Conservation (phyloP, 1,140 invertebrate species). For the Drosophila pectinifera region DNA sequence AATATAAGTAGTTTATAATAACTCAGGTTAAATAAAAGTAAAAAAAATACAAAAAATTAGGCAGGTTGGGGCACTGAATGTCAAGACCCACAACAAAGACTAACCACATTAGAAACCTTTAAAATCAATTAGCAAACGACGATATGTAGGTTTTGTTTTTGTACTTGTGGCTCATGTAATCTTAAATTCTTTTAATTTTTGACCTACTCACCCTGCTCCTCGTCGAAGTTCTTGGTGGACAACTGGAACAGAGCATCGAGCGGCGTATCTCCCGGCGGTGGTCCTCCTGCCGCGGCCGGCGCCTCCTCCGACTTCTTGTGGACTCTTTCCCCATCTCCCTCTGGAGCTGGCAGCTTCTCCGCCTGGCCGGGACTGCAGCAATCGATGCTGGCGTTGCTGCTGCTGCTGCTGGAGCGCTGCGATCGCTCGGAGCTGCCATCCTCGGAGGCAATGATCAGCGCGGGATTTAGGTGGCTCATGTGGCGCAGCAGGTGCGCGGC, state of each 20-base stretch:
- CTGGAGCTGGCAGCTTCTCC: constrained; percentile 40
- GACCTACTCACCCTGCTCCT: constrained; percentile 88
- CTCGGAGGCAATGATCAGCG: constrained; percentile 75
- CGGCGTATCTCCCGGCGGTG: constrained; percentile 89
- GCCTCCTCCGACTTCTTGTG: constrained; percentile 10
- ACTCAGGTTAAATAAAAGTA: background rate
- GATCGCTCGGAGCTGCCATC: constrained; percentile 86
- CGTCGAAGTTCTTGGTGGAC: constrained; percentile 98
- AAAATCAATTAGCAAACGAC: too few relatives aligned
- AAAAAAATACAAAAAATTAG: too few relatives aligned
- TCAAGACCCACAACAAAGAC: too few relatives aligned
- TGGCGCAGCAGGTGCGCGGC: constrained; percentile 65
- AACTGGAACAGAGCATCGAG: constrained; percentile 98
- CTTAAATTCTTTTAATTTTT: too few relatives aligned
- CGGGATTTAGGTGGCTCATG: constrained; percentile 80
- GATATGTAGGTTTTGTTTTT: background rate
- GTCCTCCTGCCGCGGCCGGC: constrained; percentile 53
- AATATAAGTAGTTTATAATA: background rate
- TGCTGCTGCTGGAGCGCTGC: constrained; percentile 85
- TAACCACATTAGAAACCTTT: too few relatives aligned
- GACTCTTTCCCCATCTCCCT: background rate
- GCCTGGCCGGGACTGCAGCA: constrained; percentile 87
- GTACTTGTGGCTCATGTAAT: too few relatives aligned
- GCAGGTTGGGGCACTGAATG: too few relatives aligned
- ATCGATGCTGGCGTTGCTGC: constrained; percentile 87